A percentile compares a stretch with the other conserved stretches of the same genome.
Evolutionary conservation across 1,140 invertebrate species (phyloP).

Genomic region (Halesus radiatus): DNA sequence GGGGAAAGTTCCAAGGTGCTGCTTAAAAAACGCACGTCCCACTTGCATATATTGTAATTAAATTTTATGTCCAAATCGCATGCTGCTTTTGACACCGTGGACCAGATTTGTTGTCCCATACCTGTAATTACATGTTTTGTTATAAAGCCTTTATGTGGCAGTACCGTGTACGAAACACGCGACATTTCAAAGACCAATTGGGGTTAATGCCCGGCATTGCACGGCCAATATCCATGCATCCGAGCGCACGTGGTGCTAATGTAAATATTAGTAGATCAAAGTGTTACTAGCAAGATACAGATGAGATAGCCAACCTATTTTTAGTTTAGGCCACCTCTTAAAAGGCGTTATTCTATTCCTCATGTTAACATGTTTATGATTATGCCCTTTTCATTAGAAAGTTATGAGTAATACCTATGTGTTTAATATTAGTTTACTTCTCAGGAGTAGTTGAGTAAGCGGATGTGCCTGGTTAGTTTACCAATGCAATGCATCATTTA

Average conservation of each 20-base stretch:
- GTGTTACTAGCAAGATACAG: constrained; percentile 6
- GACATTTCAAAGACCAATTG: constrained; percentile 33
- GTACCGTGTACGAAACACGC: not conserved
- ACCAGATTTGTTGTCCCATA: not conserved
- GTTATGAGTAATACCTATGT: no score
- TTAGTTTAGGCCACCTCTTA: not conserved
- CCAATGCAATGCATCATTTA: no score
- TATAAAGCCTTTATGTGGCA: not conserved
- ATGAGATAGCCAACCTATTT: not conserved
- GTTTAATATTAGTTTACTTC: no score
- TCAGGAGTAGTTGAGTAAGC: no score
- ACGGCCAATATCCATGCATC: constrained; percentile 19
- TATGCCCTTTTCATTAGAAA: no score
- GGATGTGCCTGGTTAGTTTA: no score
- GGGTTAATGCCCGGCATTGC: constrained; percentile 36
- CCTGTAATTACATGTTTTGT: not conserved
- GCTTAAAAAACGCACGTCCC: no score
- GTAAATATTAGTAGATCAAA: constrained; percentile 43
- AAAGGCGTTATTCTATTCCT: no score
- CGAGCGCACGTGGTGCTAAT: constrained; percentile 35
- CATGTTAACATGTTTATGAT: no score
- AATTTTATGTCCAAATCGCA: not conserved
- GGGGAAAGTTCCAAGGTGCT: no score
- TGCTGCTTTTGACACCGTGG: not conserved
- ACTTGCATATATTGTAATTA: no score